Base-by-base conservation (phyloP, 2,113 vertebrate species). In the Austrofundulus limnaeus region DNA sequence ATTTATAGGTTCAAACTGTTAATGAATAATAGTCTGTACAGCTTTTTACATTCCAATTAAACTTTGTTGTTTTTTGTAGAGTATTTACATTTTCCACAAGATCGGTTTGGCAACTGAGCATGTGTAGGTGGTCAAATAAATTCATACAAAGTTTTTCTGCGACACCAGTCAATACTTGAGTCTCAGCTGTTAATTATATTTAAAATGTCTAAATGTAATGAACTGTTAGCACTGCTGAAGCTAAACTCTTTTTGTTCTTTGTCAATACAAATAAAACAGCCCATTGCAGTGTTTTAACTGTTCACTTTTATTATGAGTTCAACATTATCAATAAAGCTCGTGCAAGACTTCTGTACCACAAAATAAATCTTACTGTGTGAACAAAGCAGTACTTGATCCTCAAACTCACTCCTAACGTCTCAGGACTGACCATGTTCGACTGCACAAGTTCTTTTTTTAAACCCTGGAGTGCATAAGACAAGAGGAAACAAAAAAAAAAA, bases 221-320 rank as follows among this genome's bases (percentile, higher is more conserved):
- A 34, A 34, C 4, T 10, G 5, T 5, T 34, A 34, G 31, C 31
- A 10, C 6, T 34, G 8, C 31, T 34, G 31, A 5, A 9, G 10
- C 31, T 8, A 10, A 34, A 5, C 31, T 34, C 31, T 34, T 34
- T 34, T 34, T 34, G 6, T 10, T 9, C 31, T 34, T 10, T 10
- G 31, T 34, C 5, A 2, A 10, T 10, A 34, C 31, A 34, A 49
- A 2, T 4, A 16, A 28, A 17, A 51, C 11, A 23, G 2, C 48
- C 12, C 41, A 34, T 14, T 51, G 23, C 49, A 43, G 16, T 61
- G 21, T 12, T 60, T 61, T 41, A 75, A 69, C 11, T 37, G 42
- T 38, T 83, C 73, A 62, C 61, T 45, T 67, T 78, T 85, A 47
- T 73, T 73, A 43, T 21, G 34, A 69, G 66, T 41, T 81, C 12